Evolutionary conservation across 2,888 invertebrate species (phyloP).

Genomic region (Bimastos eiseni): DNA sequence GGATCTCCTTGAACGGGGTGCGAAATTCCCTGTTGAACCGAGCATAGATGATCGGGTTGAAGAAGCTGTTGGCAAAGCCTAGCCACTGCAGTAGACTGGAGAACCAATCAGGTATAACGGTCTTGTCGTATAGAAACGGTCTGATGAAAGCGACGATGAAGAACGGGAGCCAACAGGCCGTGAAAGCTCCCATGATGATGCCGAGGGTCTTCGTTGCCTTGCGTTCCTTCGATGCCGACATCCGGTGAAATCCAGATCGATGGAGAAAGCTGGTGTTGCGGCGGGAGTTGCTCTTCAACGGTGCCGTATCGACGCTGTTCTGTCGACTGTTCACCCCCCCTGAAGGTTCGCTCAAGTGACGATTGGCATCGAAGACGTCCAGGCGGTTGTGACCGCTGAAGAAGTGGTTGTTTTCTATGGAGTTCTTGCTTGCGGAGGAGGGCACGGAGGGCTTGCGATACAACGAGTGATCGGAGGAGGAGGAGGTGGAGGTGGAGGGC

Average conservation of each 20-base stretch:
- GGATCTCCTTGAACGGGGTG: constrained; percentile 91
- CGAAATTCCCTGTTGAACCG: constrained; percentile 92
- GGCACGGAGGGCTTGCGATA: background rate
- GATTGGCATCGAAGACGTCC: background rate
- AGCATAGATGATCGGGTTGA: constrained; percentile 95
- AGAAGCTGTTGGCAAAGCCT: constrained; percentile 89
- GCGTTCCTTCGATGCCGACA: constrained; percentile 67
- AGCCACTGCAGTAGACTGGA: constrained; percentile 57
- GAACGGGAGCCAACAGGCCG: constrained; percentile 92
- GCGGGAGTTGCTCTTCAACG: constrained; percentile 58
- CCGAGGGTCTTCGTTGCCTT: constrained; percentile 94
- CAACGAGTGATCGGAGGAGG: background rate
- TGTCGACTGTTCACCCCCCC: constrained; percentile 17
- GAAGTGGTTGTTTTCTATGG: background rate
- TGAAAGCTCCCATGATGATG: constrained; percentile 92
- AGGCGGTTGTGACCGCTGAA: background rate
- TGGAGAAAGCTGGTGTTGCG: constrained; percentile 25
- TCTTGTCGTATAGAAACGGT: constrained; percentile 50
- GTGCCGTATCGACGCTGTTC: constrained; percentile 27
- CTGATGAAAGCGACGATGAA: constrained; percentile 85
- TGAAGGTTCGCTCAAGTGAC: background rate
- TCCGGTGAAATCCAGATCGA: background rate
- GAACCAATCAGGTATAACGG: constrained; percentile 53
- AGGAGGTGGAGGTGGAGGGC: constrained; percentile 33
- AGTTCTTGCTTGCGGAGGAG: background rate